Base-by-base conservation (phyloP, 2,113 vertebrate genomes). In the Oreamnos americanus region DNA sequence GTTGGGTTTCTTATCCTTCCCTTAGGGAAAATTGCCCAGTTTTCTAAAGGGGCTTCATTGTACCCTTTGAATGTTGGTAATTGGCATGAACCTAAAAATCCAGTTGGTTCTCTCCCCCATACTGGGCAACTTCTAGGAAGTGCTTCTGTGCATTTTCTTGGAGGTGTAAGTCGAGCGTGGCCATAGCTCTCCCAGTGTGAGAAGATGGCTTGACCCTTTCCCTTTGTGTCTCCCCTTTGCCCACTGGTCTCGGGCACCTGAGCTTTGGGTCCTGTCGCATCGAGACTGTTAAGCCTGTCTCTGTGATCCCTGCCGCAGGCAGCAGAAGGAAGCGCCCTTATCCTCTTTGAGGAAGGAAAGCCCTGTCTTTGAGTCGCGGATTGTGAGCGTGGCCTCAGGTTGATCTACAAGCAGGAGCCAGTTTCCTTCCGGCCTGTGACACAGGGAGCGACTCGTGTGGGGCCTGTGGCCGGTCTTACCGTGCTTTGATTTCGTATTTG, bases 261-360 rank as follows among this genome's bases (percentile, higher is more conserved):
- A 97, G 97, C 98, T 98, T 96, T 26, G 87, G 98, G 98, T 97
- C 97, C 97, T 97, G 90, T 97, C 98, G 98, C 98, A 98, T 98
- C 98, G 87, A 97, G 98, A 97, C 98, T 97, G 95, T 98, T 98
- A 99, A 99, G 96, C 98, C 98, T 97, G 94, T 98, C 98, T 98
- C 98, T 98, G 98, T 99, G 98, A 99, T 99, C 98, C 98, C 98
- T 98, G 99, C 99, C 98, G 98, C 98, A 98, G 99, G 99, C 99
- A 98, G 98, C 98, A 96, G 98, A 76, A 98, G 98, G 98, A 98
- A 98, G 89, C 96, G 51, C 96, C 96, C 98, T 99, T 97, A 99
- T 99, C 99, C 98, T 98, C 98, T 99, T 98, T 98, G 98, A 98
- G 97, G 98, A 98, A 98, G 98, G 98, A 99, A 98, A 99, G 98